These are phyloP conservation scores for Hiodon tergisus DNA, from an alignment of 2,113 vertebrate species.

Conservation along the genomic window DNA sequence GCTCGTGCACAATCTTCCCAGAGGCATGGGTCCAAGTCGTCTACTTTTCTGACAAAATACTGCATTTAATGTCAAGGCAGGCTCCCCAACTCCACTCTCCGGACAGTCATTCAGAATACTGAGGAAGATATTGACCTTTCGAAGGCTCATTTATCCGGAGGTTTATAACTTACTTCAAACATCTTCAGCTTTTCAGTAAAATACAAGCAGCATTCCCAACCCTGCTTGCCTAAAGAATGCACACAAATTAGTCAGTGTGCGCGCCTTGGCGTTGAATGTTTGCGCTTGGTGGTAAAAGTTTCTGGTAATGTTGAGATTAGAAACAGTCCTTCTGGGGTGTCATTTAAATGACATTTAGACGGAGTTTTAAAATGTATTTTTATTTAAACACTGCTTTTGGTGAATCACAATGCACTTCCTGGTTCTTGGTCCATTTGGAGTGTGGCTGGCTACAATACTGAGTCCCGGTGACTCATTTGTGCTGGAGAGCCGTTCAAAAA, in stretches of 20 bases:
- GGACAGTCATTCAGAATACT: neutral
- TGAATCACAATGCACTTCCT: neutral
- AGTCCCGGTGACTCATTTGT: conserved; percentile 36
- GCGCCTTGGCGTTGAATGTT: neutral
- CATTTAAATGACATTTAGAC: neutral
- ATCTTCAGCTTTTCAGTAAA: neutral
- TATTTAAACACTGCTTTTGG: neutral
- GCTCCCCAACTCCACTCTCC: neutral
- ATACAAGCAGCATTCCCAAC: neutral
- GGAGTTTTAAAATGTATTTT: neutral
- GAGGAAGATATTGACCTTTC: neutral
- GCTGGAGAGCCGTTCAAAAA: conserved; percentile 31
- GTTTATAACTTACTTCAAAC: conserved; percentile 1
- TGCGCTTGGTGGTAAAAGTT: neutral
- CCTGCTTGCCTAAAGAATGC: neutral
- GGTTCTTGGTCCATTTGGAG: neutral
- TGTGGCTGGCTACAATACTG: neutral
- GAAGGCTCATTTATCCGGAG: neutral
- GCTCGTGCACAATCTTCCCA: neutral
- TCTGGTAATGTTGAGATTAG: neutral
- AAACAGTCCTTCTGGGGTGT: neutral
- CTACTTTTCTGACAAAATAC: neutral
- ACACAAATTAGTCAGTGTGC: neutral
- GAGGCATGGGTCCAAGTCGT: neutral
- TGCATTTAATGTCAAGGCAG: neutral